Conservation (phyloP, 2,888 invertebrate genomes). For the Eristalinus aeneus region DNA sequence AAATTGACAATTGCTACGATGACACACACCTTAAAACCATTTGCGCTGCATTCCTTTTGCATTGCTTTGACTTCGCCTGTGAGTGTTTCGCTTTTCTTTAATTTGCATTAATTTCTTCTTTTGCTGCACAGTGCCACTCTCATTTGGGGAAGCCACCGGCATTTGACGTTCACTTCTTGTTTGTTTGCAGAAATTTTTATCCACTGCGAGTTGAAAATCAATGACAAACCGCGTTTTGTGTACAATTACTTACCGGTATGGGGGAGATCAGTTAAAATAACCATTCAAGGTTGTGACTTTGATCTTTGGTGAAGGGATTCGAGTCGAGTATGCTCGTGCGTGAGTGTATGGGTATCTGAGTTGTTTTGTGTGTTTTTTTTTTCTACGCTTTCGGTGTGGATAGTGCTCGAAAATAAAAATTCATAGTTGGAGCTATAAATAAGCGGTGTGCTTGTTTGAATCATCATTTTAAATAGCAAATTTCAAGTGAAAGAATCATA, state of each 20-base stretch:
- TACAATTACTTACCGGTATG: slow-evolving; percentile 24
- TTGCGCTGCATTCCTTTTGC: slow-evolving; percentile 58
- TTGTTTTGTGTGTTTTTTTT: slow-evolving; percentile 1
- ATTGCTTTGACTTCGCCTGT: slow-evolving; percentile 37
- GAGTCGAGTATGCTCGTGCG: neutral
- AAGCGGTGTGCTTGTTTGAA: slow-evolving; percentile 46
- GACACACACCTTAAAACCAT: slow-evolving; percentile 64
- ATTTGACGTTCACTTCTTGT: slow-evolving; percentile 6
- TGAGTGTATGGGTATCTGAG: slow-evolving; percentile 24
- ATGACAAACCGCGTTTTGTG: slow-evolving; percentile 3
- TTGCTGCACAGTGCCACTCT: neutral
- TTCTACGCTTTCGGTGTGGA: slow-evolving; percentile 25
- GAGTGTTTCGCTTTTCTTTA: slow-evolving; percentile 41
- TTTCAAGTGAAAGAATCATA: slow-evolving; percentile 18
- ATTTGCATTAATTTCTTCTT: slow-evolving; percentile 40
- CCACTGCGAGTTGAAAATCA: slow-evolving; percentile 5
- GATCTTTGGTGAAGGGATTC: slow-evolving; percentile 26
- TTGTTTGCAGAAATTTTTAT: slow-evolving; percentile 17
- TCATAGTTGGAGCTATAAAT: slow-evolving; percentile 57
- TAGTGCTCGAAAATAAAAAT: slow-evolving; percentile 46
- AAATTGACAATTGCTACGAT: slow-evolving; percentile 51
- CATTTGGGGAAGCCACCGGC: slow-evolving; percentile 39
- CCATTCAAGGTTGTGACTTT: slow-evolving; percentile 40
- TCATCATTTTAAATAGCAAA: slow-evolving; percentile 30
- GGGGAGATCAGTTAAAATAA: neutral